Evolutionary conservation across 1,140 invertebrate species (phyloP), one percentile per base, ranked within the genome.

Genomic region (Megathymus violae): DNA sequence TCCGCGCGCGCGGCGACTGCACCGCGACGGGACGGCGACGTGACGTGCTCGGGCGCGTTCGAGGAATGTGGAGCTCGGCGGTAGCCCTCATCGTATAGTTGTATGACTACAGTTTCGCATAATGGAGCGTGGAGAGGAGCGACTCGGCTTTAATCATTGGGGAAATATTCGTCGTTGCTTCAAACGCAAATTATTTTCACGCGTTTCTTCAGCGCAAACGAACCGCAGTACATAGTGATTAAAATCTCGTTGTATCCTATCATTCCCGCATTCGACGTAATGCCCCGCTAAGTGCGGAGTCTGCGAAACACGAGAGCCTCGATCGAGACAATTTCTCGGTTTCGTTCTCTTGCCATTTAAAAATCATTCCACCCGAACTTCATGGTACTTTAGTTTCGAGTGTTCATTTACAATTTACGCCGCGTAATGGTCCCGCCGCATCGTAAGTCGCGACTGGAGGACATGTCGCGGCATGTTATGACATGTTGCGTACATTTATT

Each of bases 81-180:
- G 62, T 62, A 25, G 22, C 63, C 51, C 47, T 66, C 56, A 31
- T 56, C 47, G 81, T 75, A 82, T 82, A 85, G 83, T 82, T 82
- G 64, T 71, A 50, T 80, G 83, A 88, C 85, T 87, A 85, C 82
- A 80, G 80, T 80, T 76, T 67, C 77, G 78, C 62, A 87, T 89
- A 89, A 89, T 87, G 86, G 78, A 85, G 82, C 81, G 80, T 59
- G 47, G 71, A 64, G 73, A 47, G 77, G 63, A 80, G 69, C 73
- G 74, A 75, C 74, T 71, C 62, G 66, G 72, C 77, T 85, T 85
- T 85, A 83, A 86, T 88, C 86, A 89, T 87, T 89, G 81, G 86
- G 86, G 84, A 87, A 86, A 89, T 87, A 78, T 80, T 74, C 74
- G 47, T 72, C 64, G 62, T 64, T 71, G 67, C 65, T 76, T 64